Percentiles rank a stretch among this genome's conserved stretches.
Conservation (phyloP, 2,888 invertebrate species). For the Tuta absoluta region DNA sequence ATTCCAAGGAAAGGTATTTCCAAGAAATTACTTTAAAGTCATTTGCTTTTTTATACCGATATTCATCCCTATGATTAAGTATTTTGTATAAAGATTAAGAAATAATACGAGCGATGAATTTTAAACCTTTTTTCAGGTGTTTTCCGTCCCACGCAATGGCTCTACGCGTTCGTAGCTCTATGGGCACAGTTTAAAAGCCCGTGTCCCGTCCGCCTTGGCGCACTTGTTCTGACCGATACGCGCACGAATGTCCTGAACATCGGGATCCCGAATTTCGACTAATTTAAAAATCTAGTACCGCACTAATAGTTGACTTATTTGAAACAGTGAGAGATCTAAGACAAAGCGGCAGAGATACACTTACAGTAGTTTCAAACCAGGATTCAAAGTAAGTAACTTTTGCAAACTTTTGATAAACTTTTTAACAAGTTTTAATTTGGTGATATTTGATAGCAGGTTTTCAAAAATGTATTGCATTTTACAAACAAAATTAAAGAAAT, state of each 20-base stretch:
- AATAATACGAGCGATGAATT: not conserved
- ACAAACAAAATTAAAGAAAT: no score
- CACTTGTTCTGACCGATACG: constrained; percentile 45
- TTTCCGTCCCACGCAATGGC: constrained; percentile 50
- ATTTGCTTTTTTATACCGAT: not conserved
- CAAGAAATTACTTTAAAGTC: not conserved
- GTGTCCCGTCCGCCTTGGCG: constrained; percentile 62
- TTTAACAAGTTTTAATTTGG: not conserved
- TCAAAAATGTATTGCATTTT: no score
- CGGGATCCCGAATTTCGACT: constrained; percentile 9
- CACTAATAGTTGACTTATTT: not conserved
- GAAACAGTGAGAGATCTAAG: not conserved
- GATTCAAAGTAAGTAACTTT: constrained; percentile 11
- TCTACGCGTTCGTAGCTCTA: constrained; percentile 51
- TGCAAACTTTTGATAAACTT: constrained; percentile 17
- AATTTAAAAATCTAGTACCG: not conserved
- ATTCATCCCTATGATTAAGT: no score
- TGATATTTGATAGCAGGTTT: no score
- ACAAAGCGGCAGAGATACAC: not conserved
- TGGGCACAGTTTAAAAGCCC: constrained; percentile 67
- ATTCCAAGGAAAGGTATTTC: no score
- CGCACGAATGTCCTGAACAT: constrained; percentile 38
- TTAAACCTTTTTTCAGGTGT: not conserved
- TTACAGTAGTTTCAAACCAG: not conserved
- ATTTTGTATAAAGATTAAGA: not conserved